Percentiles rank a stretch among this genome's conserved stretches.
These are phyloP conservation scores for Callorhinus ursinus DNA, from an alignment of 2,113 vertebrate genomes.

Conservation along the genomic window DNA sequence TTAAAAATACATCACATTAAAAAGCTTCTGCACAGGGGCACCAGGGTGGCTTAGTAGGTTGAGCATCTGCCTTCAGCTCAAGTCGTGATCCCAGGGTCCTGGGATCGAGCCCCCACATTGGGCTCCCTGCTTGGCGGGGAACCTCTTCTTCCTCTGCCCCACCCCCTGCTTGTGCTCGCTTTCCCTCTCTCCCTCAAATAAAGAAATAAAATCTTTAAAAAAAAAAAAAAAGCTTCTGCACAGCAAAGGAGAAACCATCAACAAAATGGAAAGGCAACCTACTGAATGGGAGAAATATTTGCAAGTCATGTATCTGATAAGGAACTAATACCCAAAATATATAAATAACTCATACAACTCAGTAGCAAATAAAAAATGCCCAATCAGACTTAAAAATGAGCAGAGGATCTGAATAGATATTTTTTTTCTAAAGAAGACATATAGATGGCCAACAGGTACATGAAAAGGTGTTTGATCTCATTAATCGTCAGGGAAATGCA, in stretches of 20 bases:
- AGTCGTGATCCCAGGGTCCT: too few species aligned
- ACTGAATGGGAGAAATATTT: neutral
- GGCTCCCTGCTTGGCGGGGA: too few species aligned
- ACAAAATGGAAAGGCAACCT: neutral
- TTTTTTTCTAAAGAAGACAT: neutral
- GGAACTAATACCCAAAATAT: neutral
- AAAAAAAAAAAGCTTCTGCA: neutral
- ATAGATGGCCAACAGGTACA: neutral
- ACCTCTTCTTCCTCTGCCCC: too few species aligned
- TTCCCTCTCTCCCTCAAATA: too few species aligned
- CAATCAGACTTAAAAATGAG: neutral
- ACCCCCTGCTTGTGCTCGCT: too few species aligned
- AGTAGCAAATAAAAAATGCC: neutral
- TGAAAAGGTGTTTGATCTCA: neutral
- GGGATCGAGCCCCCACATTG: too few species aligned
- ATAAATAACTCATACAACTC: neutral
- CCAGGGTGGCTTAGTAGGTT: too few species aligned
- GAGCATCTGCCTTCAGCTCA: too few species aligned
- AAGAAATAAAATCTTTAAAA: too few species aligned
- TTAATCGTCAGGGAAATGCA: neutral
- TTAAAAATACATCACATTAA: neutral
- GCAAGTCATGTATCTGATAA: neutral
- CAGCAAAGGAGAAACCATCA: neutral
- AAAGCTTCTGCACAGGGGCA: neutral
- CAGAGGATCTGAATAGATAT: neutral